These are phyloP conservation scores for Rhinophrynus dorsalis DNA, from an alignment of 2,797 vertebrate species.

Conservation along the genomic window DNA sequence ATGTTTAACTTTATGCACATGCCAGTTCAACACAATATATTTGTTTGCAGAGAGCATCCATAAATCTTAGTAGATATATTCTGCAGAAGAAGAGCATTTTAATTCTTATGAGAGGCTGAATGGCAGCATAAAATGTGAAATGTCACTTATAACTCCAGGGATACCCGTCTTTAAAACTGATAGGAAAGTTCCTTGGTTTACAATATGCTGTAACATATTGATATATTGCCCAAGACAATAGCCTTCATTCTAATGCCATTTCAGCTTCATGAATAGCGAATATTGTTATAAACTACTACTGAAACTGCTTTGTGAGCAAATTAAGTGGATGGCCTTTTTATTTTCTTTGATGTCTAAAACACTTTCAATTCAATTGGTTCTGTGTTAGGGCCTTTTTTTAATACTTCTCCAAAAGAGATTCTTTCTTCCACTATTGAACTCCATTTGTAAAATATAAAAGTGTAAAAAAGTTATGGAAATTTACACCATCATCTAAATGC, in stretches of 20 bases:
- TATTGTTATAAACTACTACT: conserved; percentile 57
- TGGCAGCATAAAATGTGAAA: conserved; percentile 60
- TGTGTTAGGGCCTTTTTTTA: conserved; percentile 6
- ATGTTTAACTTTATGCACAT: neutral
- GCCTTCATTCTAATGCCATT: conserved; percentile 59
- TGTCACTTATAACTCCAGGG: conserved; percentile 62
- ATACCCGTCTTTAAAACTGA: conserved; percentile 55
- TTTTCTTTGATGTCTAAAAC: conserved; percentile 20
- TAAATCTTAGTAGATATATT: conserved; percentile 41
- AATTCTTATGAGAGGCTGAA: conserved; percentile 55
- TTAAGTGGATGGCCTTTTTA: conserved; percentile 28
- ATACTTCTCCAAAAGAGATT: conserved; percentile 4
- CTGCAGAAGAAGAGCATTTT: conserved; percentile 50
- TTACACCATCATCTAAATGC: conserved; percentile 14
- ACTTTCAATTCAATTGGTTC: conserved; percentile 18
- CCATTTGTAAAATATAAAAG: neutral
- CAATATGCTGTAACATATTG: conserved; percentile 53
- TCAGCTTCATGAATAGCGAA: conserved; percentile 61
- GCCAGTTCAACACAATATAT: neutral
- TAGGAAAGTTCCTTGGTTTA: conserved; percentile 64
- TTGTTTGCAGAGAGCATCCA: conserved; percentile 41
- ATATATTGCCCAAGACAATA: conserved; percentile 63
- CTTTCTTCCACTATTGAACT: conserved; percentile 4
- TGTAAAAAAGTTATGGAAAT: conserved; percentile 8
- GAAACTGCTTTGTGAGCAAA: conserved; percentile 36